A percentile compares a stretch with the other conserved stretches of the same genome.
These are phyloP conservation scores for Sus scrofa DNA, from an alignment of 2,113 vertebrate genomes.

Conservation along the genomic window DNA sequence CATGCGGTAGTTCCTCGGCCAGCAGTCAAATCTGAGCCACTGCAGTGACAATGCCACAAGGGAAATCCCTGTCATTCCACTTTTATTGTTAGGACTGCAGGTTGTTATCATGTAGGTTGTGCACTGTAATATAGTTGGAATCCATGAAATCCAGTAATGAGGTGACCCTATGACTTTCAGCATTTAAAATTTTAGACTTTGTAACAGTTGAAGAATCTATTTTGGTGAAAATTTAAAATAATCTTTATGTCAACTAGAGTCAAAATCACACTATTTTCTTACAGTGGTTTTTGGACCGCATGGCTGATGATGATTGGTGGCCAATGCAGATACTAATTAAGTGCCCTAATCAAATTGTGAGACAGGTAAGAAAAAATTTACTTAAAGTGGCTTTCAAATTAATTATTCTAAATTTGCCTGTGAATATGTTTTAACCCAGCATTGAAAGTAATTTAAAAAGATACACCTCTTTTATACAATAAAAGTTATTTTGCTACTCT, in stretches of 20 bases:
- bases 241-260: background rate
- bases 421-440: conserved; percentile 17
- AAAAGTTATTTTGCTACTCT: conserved; percentile 44
- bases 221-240: conserved; percentile 37
- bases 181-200: conserved; percentile 14
- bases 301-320: conserved; percentile 99
- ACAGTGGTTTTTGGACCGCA: conserved; percentile 99
- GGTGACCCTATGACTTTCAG: background rate
- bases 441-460: conserved; percentile 45
- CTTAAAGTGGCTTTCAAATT: conserved; percentile 38
- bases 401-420: conserved; percentile 12
- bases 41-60: no score
- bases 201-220: conserved; percentile 1
- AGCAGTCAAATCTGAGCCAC: no score
- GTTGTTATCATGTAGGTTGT: background rate
- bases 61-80: no score
- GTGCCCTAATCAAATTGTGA: conserved; percentile 99
- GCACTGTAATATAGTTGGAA: background rate
- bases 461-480: background rate
- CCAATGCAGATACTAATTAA: conserved; percentile 99
- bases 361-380: conserved; percentile 91
- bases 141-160: background rate
- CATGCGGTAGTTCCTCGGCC: no score
- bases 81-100: background rate
- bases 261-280: conserved; percentile 73